A percentile compares a stretch with the other conserved stretches of the same genome.
These are phyloP conservation scores for Megamerina dolium DNA, from an alignment of 2,888 invertebrate genomes.

Conservation along the genomic window DNA sequence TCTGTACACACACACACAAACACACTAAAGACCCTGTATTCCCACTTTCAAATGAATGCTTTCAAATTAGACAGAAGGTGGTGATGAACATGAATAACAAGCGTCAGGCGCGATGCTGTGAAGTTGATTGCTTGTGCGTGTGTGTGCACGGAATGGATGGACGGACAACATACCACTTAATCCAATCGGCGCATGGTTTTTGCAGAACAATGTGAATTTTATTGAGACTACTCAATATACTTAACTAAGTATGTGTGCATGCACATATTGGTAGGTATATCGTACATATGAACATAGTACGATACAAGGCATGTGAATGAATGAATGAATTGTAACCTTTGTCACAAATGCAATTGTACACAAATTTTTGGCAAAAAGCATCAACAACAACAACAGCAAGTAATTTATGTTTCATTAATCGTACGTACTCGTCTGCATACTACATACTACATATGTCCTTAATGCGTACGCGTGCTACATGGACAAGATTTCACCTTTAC, in stretches of 20 bases:
- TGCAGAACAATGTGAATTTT: constrained; percentile 3
- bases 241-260: not conserved
- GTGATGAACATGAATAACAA: not conserved
- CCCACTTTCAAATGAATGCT: constrained; percentile 26
- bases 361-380: not conserved
- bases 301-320: too few species aligned
- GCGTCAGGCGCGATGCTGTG: constrained; percentile 26
- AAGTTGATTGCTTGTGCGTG: constrained; percentile 40
- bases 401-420: constrained; percentile 23
- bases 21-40: not conserved
- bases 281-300: too few species aligned
- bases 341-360: not conserved
- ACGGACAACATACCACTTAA: constrained; percentile 40
- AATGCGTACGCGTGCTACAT: too few species aligned
- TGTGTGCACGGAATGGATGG: too few species aligned
- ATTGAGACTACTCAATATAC: too few species aligned
- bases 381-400: not conserved
- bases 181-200: constrained; percentile 29
- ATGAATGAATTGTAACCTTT: too few species aligned
- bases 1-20: constrained; percentile 15
- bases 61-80: constrained; percentile 38
- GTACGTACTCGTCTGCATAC: too few species aligned
- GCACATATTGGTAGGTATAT: too few species aligned
- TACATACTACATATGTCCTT: too few species aligned
- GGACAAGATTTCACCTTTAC: too few species aligned